Evolutionary conservation across 2,888 invertebrate species (phyloP).

Genomic region (Teinopalpus imperialis): DNA sequence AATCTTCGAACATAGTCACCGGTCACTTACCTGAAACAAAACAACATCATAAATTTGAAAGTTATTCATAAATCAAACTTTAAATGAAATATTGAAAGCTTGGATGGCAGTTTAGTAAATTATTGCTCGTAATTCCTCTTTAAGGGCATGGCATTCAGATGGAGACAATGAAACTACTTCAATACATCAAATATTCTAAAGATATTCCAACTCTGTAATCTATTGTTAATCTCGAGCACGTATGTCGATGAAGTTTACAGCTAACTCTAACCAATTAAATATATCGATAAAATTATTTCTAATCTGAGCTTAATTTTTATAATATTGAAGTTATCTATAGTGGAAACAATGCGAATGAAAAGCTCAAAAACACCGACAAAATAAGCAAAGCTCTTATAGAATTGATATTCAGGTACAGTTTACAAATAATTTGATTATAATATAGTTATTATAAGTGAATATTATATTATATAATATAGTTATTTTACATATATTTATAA

Average conservation of each 20-base stretch:
- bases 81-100: slow-evolving; percentile 30
- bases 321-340: neutral
- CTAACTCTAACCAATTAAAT: slow-evolving; percentile 17
- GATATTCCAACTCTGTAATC: slow-evolving; percentile 28
- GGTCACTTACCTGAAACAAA: slow-evolving; percentile 73
- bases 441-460: too few relatives aligned
- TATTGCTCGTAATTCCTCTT: slow-evolving; percentile 11
- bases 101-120: slow-evolving; percentile 22
- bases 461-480: too few relatives aligned
- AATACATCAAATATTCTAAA: slow-evolving; percentile 35
- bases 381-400: too few relatives aligned
- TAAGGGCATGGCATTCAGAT: slow-evolving; percentile 11
- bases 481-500: too few relatives aligned
- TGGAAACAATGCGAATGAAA: too few relatives aligned
- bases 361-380: too few relatives aligned
- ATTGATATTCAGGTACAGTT: too few relatives aligned
- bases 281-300: neutral
- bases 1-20: slow-evolving; percentile 5
- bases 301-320: neutral
- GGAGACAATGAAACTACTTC: slow-evolving; percentile 26
- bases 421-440: too few relatives aligned
- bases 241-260: slow-evolving; percentile 28
- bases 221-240: slow-evolving; percentile 34
- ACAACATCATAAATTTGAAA: slow-evolving; percentile 37
- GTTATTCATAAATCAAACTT: slow-evolving; percentile 23